Evolutionary conservation across 2,888 invertebrate genomes (phyloP).

Genomic region (Phyto melanocephala): DNA sequence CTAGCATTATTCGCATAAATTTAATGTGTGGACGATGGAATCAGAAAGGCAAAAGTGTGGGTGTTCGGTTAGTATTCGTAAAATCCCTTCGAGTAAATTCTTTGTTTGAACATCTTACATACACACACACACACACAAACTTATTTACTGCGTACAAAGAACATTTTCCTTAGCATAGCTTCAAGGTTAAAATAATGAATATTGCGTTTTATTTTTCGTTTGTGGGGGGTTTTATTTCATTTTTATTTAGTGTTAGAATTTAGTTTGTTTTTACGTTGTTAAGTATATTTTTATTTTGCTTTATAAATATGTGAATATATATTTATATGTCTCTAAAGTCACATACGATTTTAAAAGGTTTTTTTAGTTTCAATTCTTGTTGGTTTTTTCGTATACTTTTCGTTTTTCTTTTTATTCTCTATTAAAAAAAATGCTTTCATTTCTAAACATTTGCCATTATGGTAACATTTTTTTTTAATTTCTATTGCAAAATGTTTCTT

Average conservation of each 20-base stretch:
- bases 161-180: constrained; percentile 5
- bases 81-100: constrained; percentile 13
- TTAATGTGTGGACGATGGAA: neutral
- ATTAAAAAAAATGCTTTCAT: neutral
- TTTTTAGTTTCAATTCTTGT: neutral
- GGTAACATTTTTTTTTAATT: neutral
- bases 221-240: constrained; percentile 27
- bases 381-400: neutral
- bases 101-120: neutral
- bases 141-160: no score
- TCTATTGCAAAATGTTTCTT: neutral
- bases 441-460: constrained; percentile 5
- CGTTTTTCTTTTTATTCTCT: neutral
- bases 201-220: constrained; percentile 18
- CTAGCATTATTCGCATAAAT: neutral
- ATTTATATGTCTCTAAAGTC: constrained; percentile 55
- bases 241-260: constrained; percentile 47
- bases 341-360: constrained; percentile 31
- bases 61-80: neutral
- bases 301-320: no score
- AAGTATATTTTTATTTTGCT: neutral
- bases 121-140: no score
- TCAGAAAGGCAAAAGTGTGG: neutral
- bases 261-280: neutral
- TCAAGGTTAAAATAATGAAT: constrained; percentile 55